Evolutionary conservation across 2,113 vertebrate genomes (phyloP).

Genomic region (Oryzias melastigma): DNA sequence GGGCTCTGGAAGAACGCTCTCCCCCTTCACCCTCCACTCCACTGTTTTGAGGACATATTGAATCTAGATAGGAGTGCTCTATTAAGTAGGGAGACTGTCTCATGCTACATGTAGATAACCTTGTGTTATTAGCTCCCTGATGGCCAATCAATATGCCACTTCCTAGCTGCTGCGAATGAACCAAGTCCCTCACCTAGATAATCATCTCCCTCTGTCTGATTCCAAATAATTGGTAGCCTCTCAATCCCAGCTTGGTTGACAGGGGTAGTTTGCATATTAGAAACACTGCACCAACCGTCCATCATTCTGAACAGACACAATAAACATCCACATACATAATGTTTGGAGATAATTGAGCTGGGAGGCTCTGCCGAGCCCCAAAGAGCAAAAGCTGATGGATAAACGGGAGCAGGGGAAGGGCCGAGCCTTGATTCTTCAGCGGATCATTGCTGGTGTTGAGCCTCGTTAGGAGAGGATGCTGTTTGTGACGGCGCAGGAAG

Average conservation of each 20-base stretch:
- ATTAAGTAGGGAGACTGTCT: constrained; percentile 72
- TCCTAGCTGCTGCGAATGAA: constrained; percentile 73
- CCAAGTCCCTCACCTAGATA: constrained; percentile 78
- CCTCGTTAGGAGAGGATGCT: constrained; percentile 55
- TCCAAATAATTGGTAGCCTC: constrained; percentile 77
- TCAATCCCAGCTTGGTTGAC: constrained; percentile 77
- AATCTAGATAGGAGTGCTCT: constrained; percentile 73
- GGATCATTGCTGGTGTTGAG: constrained; percentile 52
- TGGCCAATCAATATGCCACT: constrained; percentile 83
- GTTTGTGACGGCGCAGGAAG: constrained; percentile 64
- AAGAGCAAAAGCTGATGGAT: constrained; percentile 53
- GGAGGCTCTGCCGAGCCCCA: constrained; percentile 50
- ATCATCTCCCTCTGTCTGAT: constrained; percentile 76
- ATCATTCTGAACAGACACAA: constrained; percentile 53
- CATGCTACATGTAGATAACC: constrained; percentile 83
- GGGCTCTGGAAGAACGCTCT: constrained; percentile 28
- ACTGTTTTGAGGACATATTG: constrained; percentile 66
- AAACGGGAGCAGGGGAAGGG: constrained; percentile 46
- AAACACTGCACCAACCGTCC: constrained; percentile 52
- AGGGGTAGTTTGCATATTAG: constrained; percentile 78
- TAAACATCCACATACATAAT: constrained; percentile 64
- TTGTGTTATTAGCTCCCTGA: constrained; percentile 81
- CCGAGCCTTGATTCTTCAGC: constrained; percentile 44
- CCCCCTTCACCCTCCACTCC: constrained; percentile 28
- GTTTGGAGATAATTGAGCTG: constrained; percentile 70